Base-by-base conservation (phyloP, 2,797 vertebrate species). In the Nasua narica region DNA sequence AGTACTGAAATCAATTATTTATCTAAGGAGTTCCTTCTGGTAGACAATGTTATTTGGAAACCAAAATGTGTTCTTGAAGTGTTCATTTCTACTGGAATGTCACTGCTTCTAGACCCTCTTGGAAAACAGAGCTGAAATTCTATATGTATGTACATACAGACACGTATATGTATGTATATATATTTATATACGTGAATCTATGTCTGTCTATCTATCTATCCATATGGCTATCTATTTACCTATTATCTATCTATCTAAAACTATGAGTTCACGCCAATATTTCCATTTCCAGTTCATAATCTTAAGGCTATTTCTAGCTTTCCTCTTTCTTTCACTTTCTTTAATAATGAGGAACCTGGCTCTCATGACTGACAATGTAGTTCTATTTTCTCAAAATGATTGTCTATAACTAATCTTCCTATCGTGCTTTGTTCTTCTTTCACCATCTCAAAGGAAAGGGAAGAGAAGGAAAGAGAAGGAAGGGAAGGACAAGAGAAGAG, bases 331-430 rank as follows among this genome's bases (percentile, higher is more conserved):
- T 92, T 54, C 27, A 76, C 15, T 46, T 58, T 87, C 82, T 94
- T 88, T 58, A 32, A 67, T 29, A 79, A n/a, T 94, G 54, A 88
- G 15, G 82, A 95, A 74, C 6, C 27, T 76, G 37, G 10, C 37
- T 90, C 18, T 91, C 35, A 69, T 79, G 67, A 52, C 35, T 84
- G 65, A 91, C 43, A 81, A 84, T 60, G 23, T n/a, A 85, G n/a
- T 84, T 85, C 79, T 84, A 69, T 91, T 91, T 94, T 87, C 78
- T 89, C 67, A 78, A 89, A 92, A 86, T 70, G 23, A 87, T 35
- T 8, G 8, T 83, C 23, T 43, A 19, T 56, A 86, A 76, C 29
- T 85, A 35, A 87, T n/a, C 40, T 86, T 77, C 37, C 37, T 85
- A 43, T 60, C 79, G 35, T 35, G 16, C 35, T 79, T 84, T n/a